These are phyloP conservation scores for Sinelater perroti DNA, from an alignment of 2,888 invertebrate genomes.

Conservation along the genomic window DNA sequence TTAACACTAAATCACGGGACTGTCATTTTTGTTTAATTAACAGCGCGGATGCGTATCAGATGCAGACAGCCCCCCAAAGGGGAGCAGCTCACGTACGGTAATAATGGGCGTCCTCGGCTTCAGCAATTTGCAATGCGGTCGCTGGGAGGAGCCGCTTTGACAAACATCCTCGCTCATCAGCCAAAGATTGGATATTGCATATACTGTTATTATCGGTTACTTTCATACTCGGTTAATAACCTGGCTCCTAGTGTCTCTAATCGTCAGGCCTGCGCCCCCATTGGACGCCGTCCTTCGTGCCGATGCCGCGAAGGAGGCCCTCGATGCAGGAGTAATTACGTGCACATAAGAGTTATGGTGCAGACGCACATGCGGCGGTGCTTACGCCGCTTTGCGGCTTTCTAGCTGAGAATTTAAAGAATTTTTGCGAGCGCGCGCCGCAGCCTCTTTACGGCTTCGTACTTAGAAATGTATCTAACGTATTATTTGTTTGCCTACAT, in stretches of 20 bases:
- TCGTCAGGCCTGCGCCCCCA: conserved; percentile 30
- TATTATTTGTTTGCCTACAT: conserved; percentile 21
- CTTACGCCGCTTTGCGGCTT: conserved; percentile 17
- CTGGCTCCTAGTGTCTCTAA: conserved; percentile 43
- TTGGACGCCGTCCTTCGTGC: conserved; percentile 26
- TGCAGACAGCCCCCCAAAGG: conserved; percentile 53
- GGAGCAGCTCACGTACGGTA: conserved; percentile 52
- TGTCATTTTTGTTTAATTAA: conserved; percentile 60
- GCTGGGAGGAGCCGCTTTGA: conserved; percentile 47
- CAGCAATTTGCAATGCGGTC: conserved; percentile 50
- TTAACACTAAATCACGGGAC: conserved; percentile 56
- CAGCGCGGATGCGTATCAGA: conserved; percentile 53
- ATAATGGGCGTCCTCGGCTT: conserved; percentile 53
- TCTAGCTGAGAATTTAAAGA: conserved; percentile 17
- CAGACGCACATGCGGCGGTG: conserved; percentile 10
- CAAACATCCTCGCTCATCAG: conserved; percentile 54
- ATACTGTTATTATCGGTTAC: conserved; percentile 53
- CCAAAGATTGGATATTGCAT: conserved; percentile 54
- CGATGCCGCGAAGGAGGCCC: conserved; percentile 21
- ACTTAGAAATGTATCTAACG: conserved; percentile 21
- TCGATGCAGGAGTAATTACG: conserved; percentile 32
- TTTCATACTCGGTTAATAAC: conserved; percentile 49
- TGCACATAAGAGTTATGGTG: conserved; percentile 34
- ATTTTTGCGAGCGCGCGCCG: conserved; percentile 21
- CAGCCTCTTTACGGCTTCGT: conserved; percentile 21